Evolutionary conservation across 2,888 invertebrate genomes (phyloP).

Genomic region (Dione vanillae): DNA sequence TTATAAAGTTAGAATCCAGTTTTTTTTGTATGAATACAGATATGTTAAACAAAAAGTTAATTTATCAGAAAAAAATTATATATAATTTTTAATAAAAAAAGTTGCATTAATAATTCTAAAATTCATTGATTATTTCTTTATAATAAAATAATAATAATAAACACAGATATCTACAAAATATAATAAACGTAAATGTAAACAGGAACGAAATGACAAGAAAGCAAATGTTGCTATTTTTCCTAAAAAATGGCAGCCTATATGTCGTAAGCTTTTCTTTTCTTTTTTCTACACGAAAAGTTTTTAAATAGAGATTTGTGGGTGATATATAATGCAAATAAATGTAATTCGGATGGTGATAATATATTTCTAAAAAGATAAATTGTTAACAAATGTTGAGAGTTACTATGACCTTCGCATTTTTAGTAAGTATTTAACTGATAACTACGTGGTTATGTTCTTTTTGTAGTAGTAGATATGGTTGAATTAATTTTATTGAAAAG

Average conservation of each 20-base stretch:
- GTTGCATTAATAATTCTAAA: too few relatives aligned
- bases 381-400: slow-evolving; percentile 61
- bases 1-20: too few relatives aligned
- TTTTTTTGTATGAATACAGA: too few relatives aligned
- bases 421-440: slow-evolving; percentile 73
- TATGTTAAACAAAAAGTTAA: too few relatives aligned
- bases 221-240: slow-evolving; percentile 71
- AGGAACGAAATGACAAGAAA: slow-evolving; percentile 54
- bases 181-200: slow-evolving; percentile 33
- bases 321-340: slow-evolving; percentile 69
- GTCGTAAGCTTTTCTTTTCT: slow-evolving; percentile 83
- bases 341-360: slow-evolving; percentile 59
- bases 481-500: slow-evolving; percentile 45
- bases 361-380: slow-evolving; percentile 59
- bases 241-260: slow-evolving; percentile 82
- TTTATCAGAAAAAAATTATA: too few relatives aligned
- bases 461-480: slow-evolving; percentile 58
- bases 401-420: slow-evolving; percentile 67
- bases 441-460: slow-evolving; percentile 77
- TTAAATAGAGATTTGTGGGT: slow-evolving; percentile 63
- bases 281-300: slow-evolving; percentile 68
- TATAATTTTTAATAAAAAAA: too few relatives aligned
- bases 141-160: background rate
- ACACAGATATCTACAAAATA: slow-evolving; percentile 5
- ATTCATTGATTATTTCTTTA: background rate